phyloP scores from a whole-genome alignment of 2,113 vertebrate species.

The Tragelaphus buxtoni region DNA sequence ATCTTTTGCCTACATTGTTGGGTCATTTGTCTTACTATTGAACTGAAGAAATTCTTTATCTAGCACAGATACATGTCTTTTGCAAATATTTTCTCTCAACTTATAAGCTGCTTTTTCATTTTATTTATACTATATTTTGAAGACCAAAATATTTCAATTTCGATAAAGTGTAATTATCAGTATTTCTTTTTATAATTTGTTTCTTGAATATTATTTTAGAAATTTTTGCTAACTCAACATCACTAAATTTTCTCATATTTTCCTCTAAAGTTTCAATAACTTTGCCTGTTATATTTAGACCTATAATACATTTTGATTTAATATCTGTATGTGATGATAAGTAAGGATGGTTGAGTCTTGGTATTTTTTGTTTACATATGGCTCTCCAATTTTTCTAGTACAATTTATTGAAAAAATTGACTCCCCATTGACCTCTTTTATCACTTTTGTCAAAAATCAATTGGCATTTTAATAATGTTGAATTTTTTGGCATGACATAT shows the following conservation, averaged over 20 bases:
- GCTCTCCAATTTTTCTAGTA: not conserved
- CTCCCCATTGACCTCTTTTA: not conserved
- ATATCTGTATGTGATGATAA: not conserved
- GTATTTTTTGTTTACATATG: not conserved
- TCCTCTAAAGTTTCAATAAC: not conserved
- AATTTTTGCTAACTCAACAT: not conserved
- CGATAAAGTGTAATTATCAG: not conserved
- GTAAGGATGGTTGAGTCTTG: not conserved
- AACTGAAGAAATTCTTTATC: not conserved
- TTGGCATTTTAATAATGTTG: not conserved
- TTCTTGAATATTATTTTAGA: not conserved
- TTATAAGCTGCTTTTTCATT: not conserved
- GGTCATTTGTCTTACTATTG: not conserved
- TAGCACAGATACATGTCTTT: not conserved
- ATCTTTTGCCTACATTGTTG: not conserved
- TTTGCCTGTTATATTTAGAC: not conserved
- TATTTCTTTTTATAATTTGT: not conserved
- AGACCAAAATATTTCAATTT: not conserved
- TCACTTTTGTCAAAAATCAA: not conserved
- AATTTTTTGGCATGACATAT: not conserved
- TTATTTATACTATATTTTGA: not conserved
- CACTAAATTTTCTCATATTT: not conserved
- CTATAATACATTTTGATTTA: not conserved
- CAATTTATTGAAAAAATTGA: not conserved
- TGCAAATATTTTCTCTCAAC: not conserved